Base-by-base conservation (phyloP, 2,888 invertebrate species). In the Carpatolechia fugitivella region DNA sequence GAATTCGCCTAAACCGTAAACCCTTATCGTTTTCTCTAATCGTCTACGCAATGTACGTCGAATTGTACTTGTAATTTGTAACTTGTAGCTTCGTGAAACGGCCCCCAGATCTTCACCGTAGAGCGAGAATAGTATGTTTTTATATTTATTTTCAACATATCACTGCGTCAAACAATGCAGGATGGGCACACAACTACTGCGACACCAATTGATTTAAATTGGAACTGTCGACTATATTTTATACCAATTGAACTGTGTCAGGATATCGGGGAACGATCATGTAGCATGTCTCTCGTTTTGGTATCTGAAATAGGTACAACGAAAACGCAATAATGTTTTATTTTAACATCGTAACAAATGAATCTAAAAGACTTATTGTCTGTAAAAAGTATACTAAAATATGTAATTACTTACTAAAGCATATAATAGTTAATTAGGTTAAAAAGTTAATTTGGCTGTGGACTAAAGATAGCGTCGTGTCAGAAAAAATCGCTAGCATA, bases 181-280 rank as follows among this genome's bases (percentile, higher is more conserved):
- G 44, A 44, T 44, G 47, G 35, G 49, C 35, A 49, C 50, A 38
- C 38, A 36, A 50, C 61, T 68, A 63, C 60, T n/a, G 65, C 33
- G 63, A 67, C 67, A 70, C 69, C 78, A 83, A 84, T 84, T 82
- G 77, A 68, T 75, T 75, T 74, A 83, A 85, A 84, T 84, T 82
- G 74, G 72, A 69, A 65, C 65, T 62, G 66, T 67, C 66, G 56
- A 64, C 55, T 56, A 62, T 65, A 61, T 60, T 69, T 72, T 60
- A 58, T 60, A 70, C 66, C 82, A 80, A 81, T 81, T 82, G 76
- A 66, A 63, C 59, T 58, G 61, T 64, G 63, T 68, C 63, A 62
- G 60, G 59, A 67, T 70, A 71, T 70, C 67, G 68, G 65, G 68
- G 69, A 73, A 70, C 62, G 54, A 60, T 62, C 57, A 57, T 51